phyloP scores from a whole-genome alignment of 2,797 vertebrate genomes.

The Gallinago stenura region DNA sequence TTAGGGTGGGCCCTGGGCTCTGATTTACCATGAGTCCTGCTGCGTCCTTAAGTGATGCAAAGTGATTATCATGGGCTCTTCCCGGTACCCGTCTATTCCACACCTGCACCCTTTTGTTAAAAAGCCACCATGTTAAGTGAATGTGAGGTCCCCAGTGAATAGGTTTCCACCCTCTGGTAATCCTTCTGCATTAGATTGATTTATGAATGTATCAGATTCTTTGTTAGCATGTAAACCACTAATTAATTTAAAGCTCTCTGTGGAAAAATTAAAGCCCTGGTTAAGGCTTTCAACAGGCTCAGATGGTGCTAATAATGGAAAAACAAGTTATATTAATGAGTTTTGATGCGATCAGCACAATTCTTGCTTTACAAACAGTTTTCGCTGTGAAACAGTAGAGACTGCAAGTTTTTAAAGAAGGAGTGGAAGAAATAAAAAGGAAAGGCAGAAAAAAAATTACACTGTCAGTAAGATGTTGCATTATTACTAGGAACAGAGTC shows the following conservation, averaged over 20 bases:
- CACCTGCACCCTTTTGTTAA: conserved; percentile 86
- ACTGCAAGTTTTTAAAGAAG: conserved; percentile 47
- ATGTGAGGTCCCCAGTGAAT: conserved; percentile 81
- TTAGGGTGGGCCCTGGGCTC: conserved; percentile 81
- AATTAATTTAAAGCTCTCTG: conserved; percentile 91
- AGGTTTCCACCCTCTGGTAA: conserved; percentile 72
- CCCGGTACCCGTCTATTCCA: conserved; percentile 73
- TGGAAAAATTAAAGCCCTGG: conserved; percentile 82
- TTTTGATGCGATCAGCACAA: conserved; percentile 70
- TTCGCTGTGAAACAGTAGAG: conserved; percentile 41
- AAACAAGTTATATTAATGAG: conserved; percentile 79
- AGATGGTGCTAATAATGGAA: conserved; percentile 82
- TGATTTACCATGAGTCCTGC: conserved; percentile 85
- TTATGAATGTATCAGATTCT: conserved; percentile 83
- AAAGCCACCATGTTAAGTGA: conserved; percentile 72
- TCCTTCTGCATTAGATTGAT: conserved; percentile 80
- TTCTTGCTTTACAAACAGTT: conserved; percentile 68
- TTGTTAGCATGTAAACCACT: conserved; percentile 84
- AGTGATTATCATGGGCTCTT: conserved; percentile 85
- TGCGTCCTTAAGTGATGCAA: conserved; percentile 82
- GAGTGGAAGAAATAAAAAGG: conserved; percentile 7
- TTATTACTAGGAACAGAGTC: conserved; percentile 47
- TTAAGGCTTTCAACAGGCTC: conserved; percentile 83
- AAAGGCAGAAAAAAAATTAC: conserved; percentile 2
- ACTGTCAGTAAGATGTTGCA: neutral